Percentiles rank a stretch among this genome's conserved stretches.
These are phyloP conservation scores for Sandelia bainsii DNA, from an alignment of 2,797 vertebrate genomes.

Conservation along the genomic window DNA sequence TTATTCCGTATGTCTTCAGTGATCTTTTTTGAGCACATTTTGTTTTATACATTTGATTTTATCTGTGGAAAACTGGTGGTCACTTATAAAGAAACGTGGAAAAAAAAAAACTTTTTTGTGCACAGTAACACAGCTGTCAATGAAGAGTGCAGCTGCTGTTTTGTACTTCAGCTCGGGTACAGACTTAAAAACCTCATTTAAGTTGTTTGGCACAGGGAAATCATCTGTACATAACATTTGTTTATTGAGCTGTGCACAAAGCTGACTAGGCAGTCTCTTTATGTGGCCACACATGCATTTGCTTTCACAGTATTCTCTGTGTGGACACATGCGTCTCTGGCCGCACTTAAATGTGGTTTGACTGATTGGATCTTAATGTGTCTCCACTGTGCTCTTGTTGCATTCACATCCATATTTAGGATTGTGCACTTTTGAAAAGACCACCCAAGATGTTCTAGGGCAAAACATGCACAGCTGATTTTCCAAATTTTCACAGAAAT, in stretches of 20 bases:
- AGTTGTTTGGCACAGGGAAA: slow-evolving; percentile 55
- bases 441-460: slow-evolving; percentile 59
- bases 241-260: slow-evolving; percentile 53
- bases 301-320: slow-evolving; percentile 48
- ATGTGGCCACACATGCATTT: slow-evolving; percentile 60
- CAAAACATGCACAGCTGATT: slow-evolving; percentile 41
- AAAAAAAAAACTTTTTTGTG: slow-evolving; percentile 25
- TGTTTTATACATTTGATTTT: slow-evolving; percentile 1
- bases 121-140: slow-evolving; percentile 18
- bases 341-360: slow-evolving; percentile 61
- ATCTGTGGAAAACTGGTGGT: slow-evolving; percentile 18
- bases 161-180: slow-evolving; percentile 22
- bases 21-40: slow-evolving; percentile 8
- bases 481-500: slow-evolving; percentile 8
- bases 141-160: slow-evolving; percentile 18
- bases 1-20: neutral
- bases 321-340: slow-evolving; percentile 48
- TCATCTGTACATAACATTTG: slow-evolving; percentile 54
- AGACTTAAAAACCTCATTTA: slow-evolving; percentile 54
- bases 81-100: neutral
- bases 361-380: slow-evolving; percentile 55
- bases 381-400: slow-evolving; percentile 46
- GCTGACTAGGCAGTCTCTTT: slow-evolving; percentile 41
- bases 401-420: slow-evolving; percentile 61
- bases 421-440: slow-evolving; percentile 33